Conservation (phyloP, 2,113 vertebrate species). For the Dascyllus trimaculatus region DNA sequence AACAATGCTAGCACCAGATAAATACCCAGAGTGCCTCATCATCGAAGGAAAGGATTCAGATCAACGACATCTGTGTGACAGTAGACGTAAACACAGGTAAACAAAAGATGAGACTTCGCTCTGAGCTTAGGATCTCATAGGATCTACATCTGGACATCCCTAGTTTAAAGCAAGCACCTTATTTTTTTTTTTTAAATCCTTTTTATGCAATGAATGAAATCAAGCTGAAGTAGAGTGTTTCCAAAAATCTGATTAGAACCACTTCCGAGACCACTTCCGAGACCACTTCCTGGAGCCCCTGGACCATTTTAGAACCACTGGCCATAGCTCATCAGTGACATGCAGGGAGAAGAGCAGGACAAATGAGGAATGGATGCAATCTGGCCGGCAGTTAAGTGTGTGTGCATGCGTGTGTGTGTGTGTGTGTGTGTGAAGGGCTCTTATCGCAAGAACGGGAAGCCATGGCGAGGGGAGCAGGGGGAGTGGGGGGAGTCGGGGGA, state of each 20-base stretch:
- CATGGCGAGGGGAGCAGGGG: neutral
- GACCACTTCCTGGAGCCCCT: neutral
- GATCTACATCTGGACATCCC: no score
- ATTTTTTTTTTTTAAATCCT: no score
- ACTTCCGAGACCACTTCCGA: neutral
- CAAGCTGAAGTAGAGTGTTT: neutral
- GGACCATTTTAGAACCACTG: conserved; percentile 2
- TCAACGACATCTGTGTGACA: no score
- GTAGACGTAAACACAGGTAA: no score
- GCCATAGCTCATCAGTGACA: conserved; percentile 13
- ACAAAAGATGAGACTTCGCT: no score
- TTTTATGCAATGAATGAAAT: neutral
- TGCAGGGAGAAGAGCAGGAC: conserved; percentile 5
- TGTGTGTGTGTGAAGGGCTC: neutral
- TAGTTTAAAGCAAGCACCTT: no score
- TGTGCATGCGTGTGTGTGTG: conserved; percentile 8
- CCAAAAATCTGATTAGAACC: neutral
- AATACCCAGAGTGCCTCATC: no score
- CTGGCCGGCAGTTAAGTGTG: conserved; percentile 6
- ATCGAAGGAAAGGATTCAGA: no score
- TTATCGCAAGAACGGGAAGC: neutral
- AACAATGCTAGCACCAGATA: no score
- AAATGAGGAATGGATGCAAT: conserved; percentile 31
- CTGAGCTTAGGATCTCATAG: no score
- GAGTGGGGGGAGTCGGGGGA: no score